These are phyloP conservation scores for Echiichthys vipera DNA, from an alignment of 2,797 vertebrate genomes.

Conservation along the genomic window DNA sequence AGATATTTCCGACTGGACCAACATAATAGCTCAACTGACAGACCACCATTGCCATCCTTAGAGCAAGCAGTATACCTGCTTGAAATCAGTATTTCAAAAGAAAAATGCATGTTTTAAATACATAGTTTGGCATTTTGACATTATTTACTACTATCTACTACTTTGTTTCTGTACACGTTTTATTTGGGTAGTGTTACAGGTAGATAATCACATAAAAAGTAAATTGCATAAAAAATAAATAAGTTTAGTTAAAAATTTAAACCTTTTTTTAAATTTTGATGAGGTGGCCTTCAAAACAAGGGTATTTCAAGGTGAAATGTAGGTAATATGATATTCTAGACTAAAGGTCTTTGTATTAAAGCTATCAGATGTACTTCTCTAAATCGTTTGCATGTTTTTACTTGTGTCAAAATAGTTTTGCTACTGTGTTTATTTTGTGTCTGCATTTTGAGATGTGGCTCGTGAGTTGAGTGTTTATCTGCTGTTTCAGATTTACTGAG, in stretches of 20 bases:
- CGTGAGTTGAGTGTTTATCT: background rate
- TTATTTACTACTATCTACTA: no score
- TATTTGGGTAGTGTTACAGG: background rate
- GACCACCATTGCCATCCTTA: background rate
- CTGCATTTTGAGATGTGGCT: background rate
- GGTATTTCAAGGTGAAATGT: slow-evolving; percentile 9
- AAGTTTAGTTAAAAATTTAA: background rate
- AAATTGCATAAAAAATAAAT: background rate
- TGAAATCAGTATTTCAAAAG: background rate
- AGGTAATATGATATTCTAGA: background rate
- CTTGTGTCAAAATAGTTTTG: background rate
- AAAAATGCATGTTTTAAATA: no score
- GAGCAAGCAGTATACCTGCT: background rate
- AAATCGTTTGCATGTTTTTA: background rate
- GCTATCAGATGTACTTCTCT: background rate
- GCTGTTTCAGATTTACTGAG: slow-evolving; percentile 5
- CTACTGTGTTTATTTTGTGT: background rate
- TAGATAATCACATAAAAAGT: background rate
- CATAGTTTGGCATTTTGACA: background rate
- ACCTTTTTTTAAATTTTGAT: slow-evolving; percentile 1
- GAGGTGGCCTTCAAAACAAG: background rate
- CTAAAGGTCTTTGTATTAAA: background rate
- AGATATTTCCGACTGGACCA: background rate
- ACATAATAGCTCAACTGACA: background rate
- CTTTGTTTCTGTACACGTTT: background rate